Conservation (phyloP, 2,797 vertebrate species). For the Sternotherus odoratus region DNA sequence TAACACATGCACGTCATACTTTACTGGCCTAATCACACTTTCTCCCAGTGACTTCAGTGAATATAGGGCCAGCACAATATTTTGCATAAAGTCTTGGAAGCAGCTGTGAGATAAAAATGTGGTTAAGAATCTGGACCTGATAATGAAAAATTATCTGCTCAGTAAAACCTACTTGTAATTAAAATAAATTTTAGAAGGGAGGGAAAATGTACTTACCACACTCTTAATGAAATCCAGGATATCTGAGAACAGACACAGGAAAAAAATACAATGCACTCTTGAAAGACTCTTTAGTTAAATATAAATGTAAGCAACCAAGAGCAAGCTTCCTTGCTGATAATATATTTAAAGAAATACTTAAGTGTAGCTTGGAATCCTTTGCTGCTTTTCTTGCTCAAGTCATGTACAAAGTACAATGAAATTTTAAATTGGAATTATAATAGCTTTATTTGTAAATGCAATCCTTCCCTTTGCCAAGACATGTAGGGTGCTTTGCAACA, state of each 20-base stretch:
- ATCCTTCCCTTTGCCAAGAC: conserved; percentile 40
- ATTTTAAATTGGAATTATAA: conserved; percentile 45
- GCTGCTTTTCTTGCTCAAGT: not conserved
- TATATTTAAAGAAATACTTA: conserved; percentile 40
- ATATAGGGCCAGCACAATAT: not conserved
- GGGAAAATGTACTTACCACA: not conserved
- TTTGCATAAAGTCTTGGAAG: not conserved
- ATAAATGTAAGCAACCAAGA: conserved; percentile 35
- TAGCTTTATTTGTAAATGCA: conserved; percentile 38
- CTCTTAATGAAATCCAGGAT: not conserved
- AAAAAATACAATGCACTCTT: conserved; percentile 23
- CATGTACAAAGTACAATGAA: conserved; percentile 32
- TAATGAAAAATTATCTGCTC: not conserved
- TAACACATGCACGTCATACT: not conserved
- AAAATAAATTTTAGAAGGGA: not conserved
- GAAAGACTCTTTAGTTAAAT: conserved; percentile 25
- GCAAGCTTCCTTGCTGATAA: conserved; percentile 32
- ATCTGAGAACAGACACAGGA: conserved; percentile 7
- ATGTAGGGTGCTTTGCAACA: conserved; percentile 6
- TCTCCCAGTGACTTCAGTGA: not conserved
- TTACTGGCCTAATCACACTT: not conserved
- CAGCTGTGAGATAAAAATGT: not conserved
- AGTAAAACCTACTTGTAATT: not conserved
- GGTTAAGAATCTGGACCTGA: not conserved
- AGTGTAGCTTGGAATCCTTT: conserved; percentile 12